Conservation (phyloP, 2,113 vertebrate genomes). For the Nycticryphes semicollaris region DNA sequence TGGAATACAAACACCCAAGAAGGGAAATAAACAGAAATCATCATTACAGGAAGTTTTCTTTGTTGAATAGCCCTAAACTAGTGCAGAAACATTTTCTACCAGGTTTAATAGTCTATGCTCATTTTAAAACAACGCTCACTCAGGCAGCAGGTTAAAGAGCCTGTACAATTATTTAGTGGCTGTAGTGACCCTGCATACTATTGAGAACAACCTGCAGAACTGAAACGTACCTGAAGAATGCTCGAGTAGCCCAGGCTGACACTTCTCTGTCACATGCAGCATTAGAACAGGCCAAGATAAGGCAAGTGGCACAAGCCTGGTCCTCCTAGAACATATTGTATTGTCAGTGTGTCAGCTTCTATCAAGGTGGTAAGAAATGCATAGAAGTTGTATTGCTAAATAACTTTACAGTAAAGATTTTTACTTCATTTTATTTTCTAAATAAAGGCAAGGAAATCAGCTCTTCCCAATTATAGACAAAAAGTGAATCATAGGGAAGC, state of each 20-base stretch:
- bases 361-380: background rate
- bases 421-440: background rate
- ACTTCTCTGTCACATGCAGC: slow-evolving; percentile 89
- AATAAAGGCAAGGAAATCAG: background rate
- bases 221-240: slow-evolving; percentile 89
- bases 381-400: background rate
- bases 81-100: background rate
- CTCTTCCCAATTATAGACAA: background rate
- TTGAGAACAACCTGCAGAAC: background rate
- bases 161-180: background rate
- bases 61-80: background rate
- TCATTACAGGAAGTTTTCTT: background rate
- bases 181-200: background rate
- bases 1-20: background rate
- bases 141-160: background rate
- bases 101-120: background rate
- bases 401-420: background rate
- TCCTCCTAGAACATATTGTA: slow-evolving; percentile 79
- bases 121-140: background rate
- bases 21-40: background rate
- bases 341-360: background rate
- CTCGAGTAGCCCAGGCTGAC: slow-evolving; percentile 91
- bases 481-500: background rate
- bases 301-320: slow-evolving; percentile 92
- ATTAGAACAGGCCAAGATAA: slow-evolving; percentile 92